Base-by-base conservation (phyloP, 2,113 vertebrate species). In the Pseudorasbora parva region DNA sequence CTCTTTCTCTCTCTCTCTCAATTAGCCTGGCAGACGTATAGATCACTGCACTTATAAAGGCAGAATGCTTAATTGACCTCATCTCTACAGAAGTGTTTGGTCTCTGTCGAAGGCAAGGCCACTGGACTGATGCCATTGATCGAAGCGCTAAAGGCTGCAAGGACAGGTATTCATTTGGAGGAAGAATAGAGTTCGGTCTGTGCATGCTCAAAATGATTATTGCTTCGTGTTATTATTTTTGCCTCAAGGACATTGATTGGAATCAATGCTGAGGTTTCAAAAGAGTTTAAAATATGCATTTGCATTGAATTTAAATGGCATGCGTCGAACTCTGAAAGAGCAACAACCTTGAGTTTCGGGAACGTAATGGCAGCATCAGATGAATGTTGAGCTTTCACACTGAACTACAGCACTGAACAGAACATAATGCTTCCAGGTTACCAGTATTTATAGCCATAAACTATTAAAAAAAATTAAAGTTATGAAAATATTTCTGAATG, bases 41-140 rank as follows among this genome's bases (percentile, higher is more conserved):
- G 77, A 83, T 81, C 43, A 59, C 45, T 43, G 59, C 8, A 14
- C 66, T 54, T 72, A 51, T 86, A 85, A 77, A 79, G 69, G 83
- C 60, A 80, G 69, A 82, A 87, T 85, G 79, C 74, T 89, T 86
- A 88, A 90, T 84, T 85, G 87, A 88, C 85, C 83, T 56, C 41
- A 57, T 25, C 85, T 74, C 84, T 86, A 84, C 78, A 86, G 78
- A 87, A 82, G 74, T 82, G 78, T 69, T 87, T 41, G 30, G 72
- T 60, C 78, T 86, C 72, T 62, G 51, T 83, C 54, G 82, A 76
- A 47, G 64, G 79, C 81, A 62, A 85, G 82, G 77, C 76, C 72
- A 27, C 75, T 78, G 82, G 68, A 78, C 66, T 37, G 78, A 76
- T 51, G 54, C 59, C 60, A 66, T 73, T 81, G 59, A 77, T 80